phyloP scores from a whole-genome alignment of 1,140 invertebrate genomes.

The Orius insidiosus region DNA sequence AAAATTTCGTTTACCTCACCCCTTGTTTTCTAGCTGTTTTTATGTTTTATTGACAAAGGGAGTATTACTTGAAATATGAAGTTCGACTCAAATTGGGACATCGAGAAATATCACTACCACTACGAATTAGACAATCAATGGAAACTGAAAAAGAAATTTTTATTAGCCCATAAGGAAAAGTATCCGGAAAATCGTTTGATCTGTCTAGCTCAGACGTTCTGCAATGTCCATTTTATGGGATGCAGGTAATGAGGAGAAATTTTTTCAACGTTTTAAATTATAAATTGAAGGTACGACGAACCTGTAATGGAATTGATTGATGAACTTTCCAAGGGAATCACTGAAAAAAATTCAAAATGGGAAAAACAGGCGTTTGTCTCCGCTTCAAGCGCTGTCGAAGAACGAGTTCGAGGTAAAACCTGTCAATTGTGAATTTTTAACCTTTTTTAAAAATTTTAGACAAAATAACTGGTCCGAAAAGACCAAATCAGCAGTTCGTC shows the following conservation, averaged over 20 bases:
- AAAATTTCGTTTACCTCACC: not conserved
- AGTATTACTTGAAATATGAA: not conserved
- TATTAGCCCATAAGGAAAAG: slow-evolving; percentile 47
- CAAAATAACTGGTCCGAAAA: no score
- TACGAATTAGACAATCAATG: slow-evolving; percentile 71
- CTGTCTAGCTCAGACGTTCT: slow-evolving; percentile 65
- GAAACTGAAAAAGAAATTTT: slow-evolving; percentile 55
- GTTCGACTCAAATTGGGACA: slow-evolving; percentile 32
- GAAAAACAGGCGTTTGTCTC: slow-evolving; percentile 57
- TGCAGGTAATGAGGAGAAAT: slow-evolving; percentile 59
- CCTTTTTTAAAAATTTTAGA: no score
- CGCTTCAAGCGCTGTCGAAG: slow-evolving; percentile 50
- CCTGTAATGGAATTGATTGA: slow-evolving; percentile 60
- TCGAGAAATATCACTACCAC: slow-evolving; percentile 44
- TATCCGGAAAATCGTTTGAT: slow-evolving; percentile 56
- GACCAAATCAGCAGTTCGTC: no score
- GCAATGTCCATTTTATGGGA: slow-evolving; percentile 66
- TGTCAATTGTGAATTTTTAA: no score
- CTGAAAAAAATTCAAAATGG: slow-evolving; percentile 46
- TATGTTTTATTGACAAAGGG: not conserved
- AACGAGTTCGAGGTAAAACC: slow-evolving; percentile 50
- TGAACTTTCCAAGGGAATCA: slow-evolving; percentile 47
- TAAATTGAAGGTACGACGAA: slow-evolving; percentile 45
- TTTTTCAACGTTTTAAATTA: slow-evolving; percentile 14
- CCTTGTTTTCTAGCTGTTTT: not conserved